A percentile compares a stretch with the other conserved stretches of the same genome.
Evolutionary conservation across 2,797 vertebrate species (phyloP).

Genomic region (Ceryle rudis): DNA sequence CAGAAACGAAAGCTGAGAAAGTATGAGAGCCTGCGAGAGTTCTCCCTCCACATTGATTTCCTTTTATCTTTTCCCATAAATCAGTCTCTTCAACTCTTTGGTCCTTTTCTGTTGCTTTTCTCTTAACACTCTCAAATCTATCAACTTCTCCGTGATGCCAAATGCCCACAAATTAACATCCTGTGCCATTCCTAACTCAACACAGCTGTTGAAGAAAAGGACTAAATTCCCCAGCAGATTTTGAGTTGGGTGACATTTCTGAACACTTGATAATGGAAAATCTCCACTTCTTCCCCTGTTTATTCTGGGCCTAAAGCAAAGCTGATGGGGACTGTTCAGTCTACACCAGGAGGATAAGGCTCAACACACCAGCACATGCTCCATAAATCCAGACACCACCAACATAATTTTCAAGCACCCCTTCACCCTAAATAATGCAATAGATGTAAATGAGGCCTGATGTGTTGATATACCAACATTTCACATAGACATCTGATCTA

Average conservation of each 20-base stretch:
- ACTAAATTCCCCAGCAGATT: neutral
- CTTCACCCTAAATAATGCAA: neutral
- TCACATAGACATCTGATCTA: neutral
- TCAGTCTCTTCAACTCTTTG: neutral
- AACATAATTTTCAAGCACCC: neutral
- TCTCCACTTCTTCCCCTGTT: neutral
- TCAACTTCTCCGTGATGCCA: neutral
- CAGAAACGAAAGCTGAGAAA: neutral
- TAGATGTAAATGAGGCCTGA: neutral
- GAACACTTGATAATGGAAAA: neutral
- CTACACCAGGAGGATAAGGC: neutral
- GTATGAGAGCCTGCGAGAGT: neutral
- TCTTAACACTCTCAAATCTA: neutral
- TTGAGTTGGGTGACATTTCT: neutral
- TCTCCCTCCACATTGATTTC: neutral
- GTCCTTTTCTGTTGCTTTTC: neutral
- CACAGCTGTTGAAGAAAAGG: neutral
- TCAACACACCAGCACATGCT: neutral
- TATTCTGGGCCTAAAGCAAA: neutral
- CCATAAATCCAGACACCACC: neutral
- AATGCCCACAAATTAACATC: neutral
- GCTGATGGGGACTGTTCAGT: neutral
- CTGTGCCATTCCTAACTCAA: neutral
- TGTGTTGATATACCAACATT: neutral
- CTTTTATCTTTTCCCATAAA: neutral